Conservation (phyloP, 2,113 vertebrate genomes). For the Podarcis muralis region DNA sequence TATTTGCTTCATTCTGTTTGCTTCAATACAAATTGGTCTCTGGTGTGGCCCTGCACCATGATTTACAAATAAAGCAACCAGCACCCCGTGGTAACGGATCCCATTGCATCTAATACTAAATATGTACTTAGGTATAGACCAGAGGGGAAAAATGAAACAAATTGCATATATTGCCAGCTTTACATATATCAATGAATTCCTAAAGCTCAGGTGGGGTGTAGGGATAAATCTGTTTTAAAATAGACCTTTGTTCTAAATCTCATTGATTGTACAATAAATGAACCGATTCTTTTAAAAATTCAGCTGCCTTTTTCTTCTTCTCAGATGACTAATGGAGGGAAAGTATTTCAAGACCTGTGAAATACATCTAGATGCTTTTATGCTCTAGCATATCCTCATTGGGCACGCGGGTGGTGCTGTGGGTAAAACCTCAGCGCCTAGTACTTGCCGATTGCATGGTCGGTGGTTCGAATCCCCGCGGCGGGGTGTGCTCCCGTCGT, state of each 20-base stretch:
- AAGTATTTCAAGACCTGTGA: not conserved
- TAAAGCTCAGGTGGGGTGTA: not conserved
- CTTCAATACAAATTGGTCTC: not conserved
- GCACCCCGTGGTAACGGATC: not conserved
- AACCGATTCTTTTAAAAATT: not conserved
- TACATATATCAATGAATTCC: not conserved
- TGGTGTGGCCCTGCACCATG: not conserved
- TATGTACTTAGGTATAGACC: slow-evolving; percentile 10
- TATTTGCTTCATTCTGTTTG: slow-evolving; percentile 8
- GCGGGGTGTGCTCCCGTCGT: too few relatives aligned
- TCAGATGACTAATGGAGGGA: not conserved
- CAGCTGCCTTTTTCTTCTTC: not conserved
- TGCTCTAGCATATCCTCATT: not conserved
- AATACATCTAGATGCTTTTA: not conserved
- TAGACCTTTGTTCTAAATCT: not conserved
- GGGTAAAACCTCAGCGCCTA: too few relatives aligned
- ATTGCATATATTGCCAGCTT: not conserved
- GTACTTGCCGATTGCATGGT: too few relatives aligned
- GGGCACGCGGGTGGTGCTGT: too few relatives aligned
- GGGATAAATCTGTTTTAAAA: not conserved
- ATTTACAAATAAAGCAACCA: not conserved
- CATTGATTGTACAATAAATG: not conserved
- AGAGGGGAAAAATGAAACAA: not conserved
- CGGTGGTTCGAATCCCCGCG: too few relatives aligned
- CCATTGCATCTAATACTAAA: not conserved